phyloP scores from a whole-genome alignment of 2,888 invertebrate genomes.

The Leptothorax acervorum region DNA sequence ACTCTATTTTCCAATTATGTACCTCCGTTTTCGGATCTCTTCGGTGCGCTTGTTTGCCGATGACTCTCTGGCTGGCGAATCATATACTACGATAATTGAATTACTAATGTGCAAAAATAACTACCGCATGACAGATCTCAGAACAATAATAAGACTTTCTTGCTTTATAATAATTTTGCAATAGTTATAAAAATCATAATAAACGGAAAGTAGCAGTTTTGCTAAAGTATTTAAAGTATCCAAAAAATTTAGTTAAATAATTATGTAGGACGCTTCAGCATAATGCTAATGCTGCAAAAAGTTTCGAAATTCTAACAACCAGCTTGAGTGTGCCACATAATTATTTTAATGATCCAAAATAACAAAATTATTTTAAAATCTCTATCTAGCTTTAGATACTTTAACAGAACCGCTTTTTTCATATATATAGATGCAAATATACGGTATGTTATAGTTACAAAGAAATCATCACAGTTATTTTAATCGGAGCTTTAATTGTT shows the following conservation, averaged over 20 bases:
- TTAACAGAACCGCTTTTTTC: neutral
- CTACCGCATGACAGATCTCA: neutral
- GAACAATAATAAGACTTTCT: neutral
- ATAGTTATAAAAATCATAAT: neutral
- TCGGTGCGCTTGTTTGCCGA: neutral
- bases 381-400: neutral
- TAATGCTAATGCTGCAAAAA: too few species aligned
- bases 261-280: too few species aligned
- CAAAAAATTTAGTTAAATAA: too few species aligned
- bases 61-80: neutral
- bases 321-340: neutral
- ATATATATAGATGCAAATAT: neutral
- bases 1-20: constrained; percentile 42
- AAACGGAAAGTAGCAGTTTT: neutral
- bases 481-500: neutral
- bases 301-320: neutral
- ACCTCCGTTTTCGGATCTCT: constrained; percentile 11
- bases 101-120: neutral
- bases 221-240: neutral
- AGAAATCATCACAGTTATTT: neutral
- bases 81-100: neutral
- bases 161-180: neutral
- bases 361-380: neutral
- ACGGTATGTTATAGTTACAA: neutral
- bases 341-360: neutral